These are phyloP conservation scores for Drosophila simulans DNA, from an alignment of 1,140 invertebrate species.

Conservation along the genomic window DNA sequence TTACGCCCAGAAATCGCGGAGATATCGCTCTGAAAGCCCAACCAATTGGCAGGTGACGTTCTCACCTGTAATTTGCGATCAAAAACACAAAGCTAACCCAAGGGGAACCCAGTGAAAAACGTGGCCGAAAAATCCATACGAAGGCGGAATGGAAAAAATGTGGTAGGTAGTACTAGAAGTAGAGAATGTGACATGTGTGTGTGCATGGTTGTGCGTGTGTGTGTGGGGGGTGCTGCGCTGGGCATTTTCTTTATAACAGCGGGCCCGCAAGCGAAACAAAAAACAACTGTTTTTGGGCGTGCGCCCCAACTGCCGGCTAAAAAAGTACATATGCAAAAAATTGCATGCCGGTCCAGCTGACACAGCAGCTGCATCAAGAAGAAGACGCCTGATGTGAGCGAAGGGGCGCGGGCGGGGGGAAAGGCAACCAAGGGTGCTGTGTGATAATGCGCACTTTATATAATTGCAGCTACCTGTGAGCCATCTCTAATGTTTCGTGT, in stretches of 20 bases:
- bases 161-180: constrained; percentile 55
- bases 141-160: constrained; percentile 66
- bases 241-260: constrained; percentile 59
- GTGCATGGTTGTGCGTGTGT: constrained; percentile 23
- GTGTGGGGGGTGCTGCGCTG: constrained; percentile 71
- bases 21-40: constrained; percentile 28
- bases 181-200: constrained; percentile 54
- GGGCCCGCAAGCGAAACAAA: constrained; percentile 7
- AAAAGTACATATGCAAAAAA: constrained; percentile 1
- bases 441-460: constrained; percentile 48
- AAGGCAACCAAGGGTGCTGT: constrained; percentile 2
- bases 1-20: constrained; percentile 30
- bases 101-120: constrained; percentile 68
- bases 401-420: background rate
- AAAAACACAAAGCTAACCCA: constrained; percentile 42
- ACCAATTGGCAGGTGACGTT: constrained; percentile 57
- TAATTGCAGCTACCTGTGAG: constrained; percentile 34
- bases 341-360: constrained; percentile 43
- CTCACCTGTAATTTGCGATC: constrained; percentile 51
- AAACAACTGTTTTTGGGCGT: constrained; percentile 41
- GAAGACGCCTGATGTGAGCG: background rate
- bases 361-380: constrained; percentile 24
- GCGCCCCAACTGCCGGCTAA: constrained; percentile 34
- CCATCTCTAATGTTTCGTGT: background rate
- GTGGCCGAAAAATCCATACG: constrained; percentile 78